phyloP scores from a whole-genome alignment of 2,888 invertebrate species.

The Strigamia maritima region DNA sequence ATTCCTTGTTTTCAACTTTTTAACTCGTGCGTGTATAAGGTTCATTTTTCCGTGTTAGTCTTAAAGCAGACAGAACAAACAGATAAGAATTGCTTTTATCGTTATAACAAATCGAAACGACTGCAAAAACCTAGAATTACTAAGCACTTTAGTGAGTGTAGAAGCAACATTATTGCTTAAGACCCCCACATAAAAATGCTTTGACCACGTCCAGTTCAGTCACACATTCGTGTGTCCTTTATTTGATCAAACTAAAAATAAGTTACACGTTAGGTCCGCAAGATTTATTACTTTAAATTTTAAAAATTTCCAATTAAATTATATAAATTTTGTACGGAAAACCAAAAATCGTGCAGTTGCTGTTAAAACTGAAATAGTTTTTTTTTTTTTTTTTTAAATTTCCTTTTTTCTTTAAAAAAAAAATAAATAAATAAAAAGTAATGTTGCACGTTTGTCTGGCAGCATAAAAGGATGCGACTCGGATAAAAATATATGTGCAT shows the following conservation, averaged over 20 bases:
- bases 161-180: constrained; percentile 36
- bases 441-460: not conserved
- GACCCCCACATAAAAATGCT: constrained; percentile 22
- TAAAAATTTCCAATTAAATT: too few relatives aligned
- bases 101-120: constrained; percentile 25
- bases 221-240: not conserved
- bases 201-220: not conserved
- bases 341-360: not conserved
- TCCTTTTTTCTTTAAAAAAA: not conserved
- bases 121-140: not conserved
- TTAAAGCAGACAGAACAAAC: not conserved
- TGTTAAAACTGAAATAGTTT: not conserved
- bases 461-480: too few relatives aligned
- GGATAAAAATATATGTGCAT: too few relatives aligned
- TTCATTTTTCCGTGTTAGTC: not conserved
- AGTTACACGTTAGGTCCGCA: too few relatives aligned
- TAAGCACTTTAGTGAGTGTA: constrained; percentile 8
- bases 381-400: not conserved
- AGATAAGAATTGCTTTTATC: not conserved
- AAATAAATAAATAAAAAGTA: not conserved
- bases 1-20: not conserved
- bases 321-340: too few relatives aligned
- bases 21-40: not conserved
- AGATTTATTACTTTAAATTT: not conserved
- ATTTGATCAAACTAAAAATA: not conserved